Evolutionary conservation across 2,797 vertebrate genomes (phyloP).

Genomic region (Halcyon smyrnensis): DNA sequence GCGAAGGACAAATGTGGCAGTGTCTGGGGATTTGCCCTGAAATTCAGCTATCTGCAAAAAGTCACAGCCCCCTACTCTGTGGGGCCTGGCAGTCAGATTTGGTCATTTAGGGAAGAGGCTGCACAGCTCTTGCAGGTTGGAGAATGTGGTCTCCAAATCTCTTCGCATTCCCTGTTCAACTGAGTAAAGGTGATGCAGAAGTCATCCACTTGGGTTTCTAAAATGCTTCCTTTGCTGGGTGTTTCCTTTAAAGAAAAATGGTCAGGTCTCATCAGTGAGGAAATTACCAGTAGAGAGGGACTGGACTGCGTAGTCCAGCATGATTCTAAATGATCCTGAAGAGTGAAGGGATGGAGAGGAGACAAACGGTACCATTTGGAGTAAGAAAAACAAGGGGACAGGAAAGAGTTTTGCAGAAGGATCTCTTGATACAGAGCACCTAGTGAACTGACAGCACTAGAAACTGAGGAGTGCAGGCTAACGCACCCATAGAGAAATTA

Average conservation of each 20-base stretch:
- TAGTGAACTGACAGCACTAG: background rate
- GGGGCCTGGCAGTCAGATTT: background rate
- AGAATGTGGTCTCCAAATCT: background rate
- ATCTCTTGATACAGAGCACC: background rate
- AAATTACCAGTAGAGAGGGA: background rate
- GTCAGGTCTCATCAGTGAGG: background rate
- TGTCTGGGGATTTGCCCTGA: background rate
- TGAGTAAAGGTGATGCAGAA: background rate
- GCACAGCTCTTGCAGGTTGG: background rate
- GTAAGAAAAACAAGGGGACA: background rate
- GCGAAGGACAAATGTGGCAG: background rate
- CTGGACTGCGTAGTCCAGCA: background rate
- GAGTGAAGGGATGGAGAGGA: background rate
- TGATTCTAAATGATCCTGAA: background rate
- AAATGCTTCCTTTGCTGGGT: background rate
- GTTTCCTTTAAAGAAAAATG: background rate
- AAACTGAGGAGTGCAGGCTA: background rate
- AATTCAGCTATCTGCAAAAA: background rate
- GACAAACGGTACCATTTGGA: background rate
- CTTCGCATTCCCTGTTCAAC: background rate
- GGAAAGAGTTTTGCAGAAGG: background rate
- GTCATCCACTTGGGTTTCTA: background rate
- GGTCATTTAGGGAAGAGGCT: background rate
- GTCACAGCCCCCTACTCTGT: background rate
- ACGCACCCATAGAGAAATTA: background rate